Evolutionary conservation across 2,888 invertebrate genomes (phyloP), one percentile per base, ranked within the genome.

Genomic region (Eupeodes latifasciatus): DNA sequence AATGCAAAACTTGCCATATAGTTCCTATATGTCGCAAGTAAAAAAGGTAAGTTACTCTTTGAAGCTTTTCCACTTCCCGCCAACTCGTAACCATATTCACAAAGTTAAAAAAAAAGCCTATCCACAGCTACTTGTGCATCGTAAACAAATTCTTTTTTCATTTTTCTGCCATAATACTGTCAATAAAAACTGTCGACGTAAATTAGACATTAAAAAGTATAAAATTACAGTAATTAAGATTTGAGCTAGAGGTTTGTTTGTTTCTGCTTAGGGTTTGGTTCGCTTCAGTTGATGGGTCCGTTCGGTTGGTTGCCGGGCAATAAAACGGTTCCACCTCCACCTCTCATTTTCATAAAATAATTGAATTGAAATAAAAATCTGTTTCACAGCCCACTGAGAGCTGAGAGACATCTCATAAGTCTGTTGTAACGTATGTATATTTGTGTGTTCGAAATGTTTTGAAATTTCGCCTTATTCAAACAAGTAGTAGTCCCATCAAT

Each of bases 181-280:
- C 84, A 74, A 69, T 78, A 84, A 88, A 75, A 85, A 75, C 53
- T 81, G 74, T 85, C 80, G 67, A 62, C 81, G 67, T 77, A 81
- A 84, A 84, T 84, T 72, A 84, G 67, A 64, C 78, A 72, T 72
- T 27, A 72, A 72, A 72, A 57, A 47, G 69, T 64, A 78, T 69
- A 74, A 77, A 84, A 84, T 84, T 67, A 84, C 80, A 14, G 74
- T 57, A 61, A 81, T 81, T 64, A 34, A 69, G 72, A 69, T 78
- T 67, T 72, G 57, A 67, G 59, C 40, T 36, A 67, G 66, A 14
- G 16, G 36, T 62, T 72, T 59, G 40, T 72, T 61, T 69, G 10
- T 11, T 47, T 47, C 12, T 47, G 7, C 27, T 49, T 27, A 27
- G 16, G 49, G 62, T 40, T 5, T 5, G 34, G 27, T 7, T 16